A percentile compares a stretch with the other conserved stretches of the same genome.
phyloP scores from a whole-genome alignment of 2,797 vertebrate species.

The Manis javanica region DNA sequence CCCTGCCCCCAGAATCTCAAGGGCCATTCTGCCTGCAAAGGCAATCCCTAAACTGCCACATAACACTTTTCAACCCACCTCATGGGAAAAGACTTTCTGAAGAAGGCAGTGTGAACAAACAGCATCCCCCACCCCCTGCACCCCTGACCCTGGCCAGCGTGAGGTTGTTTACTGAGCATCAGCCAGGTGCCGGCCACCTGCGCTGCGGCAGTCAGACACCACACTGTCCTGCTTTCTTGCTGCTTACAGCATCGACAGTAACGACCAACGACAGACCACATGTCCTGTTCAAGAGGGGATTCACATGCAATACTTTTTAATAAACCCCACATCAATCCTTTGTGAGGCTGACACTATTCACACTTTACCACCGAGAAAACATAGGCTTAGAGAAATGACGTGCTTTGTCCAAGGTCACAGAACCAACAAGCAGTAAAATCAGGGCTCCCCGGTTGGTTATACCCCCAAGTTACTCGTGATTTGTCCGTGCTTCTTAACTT shows the following conservation, averaged over 20 bases:
- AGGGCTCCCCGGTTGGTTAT: not conserved
- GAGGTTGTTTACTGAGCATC: not conserved
- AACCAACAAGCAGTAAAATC: not conserved
- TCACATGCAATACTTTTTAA: not conserved
- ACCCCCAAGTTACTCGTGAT: not conserved
- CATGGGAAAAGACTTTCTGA: not conserved
- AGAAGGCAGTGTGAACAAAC: not conserved
- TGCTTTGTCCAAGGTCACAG: not conserved
- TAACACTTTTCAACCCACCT: not conserved
- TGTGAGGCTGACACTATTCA: not conserved
- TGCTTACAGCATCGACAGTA: accelerated
- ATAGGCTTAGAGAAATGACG: not conserved
- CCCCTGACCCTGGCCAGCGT: not conserved
- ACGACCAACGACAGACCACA: not conserved
- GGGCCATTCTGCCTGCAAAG: not conserved
- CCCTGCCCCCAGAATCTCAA: not conserved
- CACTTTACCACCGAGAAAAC: not conserved
- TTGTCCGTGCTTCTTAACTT: not conserved
- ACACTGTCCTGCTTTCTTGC: not conserved
- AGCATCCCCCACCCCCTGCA: too few relatives aligned
- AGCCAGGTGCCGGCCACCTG: not conserved
- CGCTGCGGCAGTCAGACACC: not conserved
- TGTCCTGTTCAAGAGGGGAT: not conserved
- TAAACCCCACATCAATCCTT: not conserved
- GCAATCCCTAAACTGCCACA: not conserved